Conservation (phyloP, 2,797 vertebrate species). For the Melanotaenia pygmaea region DNA sequence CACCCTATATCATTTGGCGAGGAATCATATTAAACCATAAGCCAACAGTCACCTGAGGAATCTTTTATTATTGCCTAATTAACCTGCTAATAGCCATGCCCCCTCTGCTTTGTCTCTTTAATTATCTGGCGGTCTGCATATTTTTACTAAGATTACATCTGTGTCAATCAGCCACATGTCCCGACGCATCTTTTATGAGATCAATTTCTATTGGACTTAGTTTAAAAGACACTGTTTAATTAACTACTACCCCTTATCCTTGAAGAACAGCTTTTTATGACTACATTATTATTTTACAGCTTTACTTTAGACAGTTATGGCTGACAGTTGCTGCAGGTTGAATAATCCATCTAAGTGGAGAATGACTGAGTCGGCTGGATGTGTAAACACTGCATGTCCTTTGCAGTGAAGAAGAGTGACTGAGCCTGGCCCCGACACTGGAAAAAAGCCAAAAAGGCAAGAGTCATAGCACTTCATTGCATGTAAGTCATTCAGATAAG, state of each 20-base stretch:
- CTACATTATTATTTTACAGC: slow-evolving; percentile 28
- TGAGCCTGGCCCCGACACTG: slow-evolving; percentile 27
- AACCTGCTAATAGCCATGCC: slow-evolving; percentile 89
- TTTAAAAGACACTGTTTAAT: slow-evolving; percentile 66
- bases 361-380: slow-evolving; percentile 5
- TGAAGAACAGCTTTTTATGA: slow-evolving; percentile 40
- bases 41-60: slow-evolving; percentile 84
- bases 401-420: slow-evolving; percentile 42
- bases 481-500: slow-evolving; percentile 65
- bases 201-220: slow-evolving; percentile 65
- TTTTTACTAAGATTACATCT: slow-evolving; percentile 68
- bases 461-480: slow-evolving; percentile 62
- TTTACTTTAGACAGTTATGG: slow-evolving; percentile 8
- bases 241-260: slow-evolving; percentile 64
- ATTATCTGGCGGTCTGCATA: slow-evolving; percentile 75
- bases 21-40: slow-evolving; percentile 82
- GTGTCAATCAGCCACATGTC: slow-evolving; percentile 67
- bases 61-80: slow-evolving; percentile 89
- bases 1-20: slow-evolving; percentile 77
- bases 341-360: slow-evolving; percentile 10
- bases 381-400: slow-evolving; percentile 64
- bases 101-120: slow-evolving; percentile 74
- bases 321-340: slow-evolving; percentile 14
- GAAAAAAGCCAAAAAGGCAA: slow-evolving; percentile 51
- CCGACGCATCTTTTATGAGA: slow-evolving; percentile 66